A percentile compares a stretch with the other conserved stretches of the same genome.
Evolutionary conservation across 2,797 vertebrate species (phyloP).

Genomic region (Rhabdomys pumilio): DNA sequence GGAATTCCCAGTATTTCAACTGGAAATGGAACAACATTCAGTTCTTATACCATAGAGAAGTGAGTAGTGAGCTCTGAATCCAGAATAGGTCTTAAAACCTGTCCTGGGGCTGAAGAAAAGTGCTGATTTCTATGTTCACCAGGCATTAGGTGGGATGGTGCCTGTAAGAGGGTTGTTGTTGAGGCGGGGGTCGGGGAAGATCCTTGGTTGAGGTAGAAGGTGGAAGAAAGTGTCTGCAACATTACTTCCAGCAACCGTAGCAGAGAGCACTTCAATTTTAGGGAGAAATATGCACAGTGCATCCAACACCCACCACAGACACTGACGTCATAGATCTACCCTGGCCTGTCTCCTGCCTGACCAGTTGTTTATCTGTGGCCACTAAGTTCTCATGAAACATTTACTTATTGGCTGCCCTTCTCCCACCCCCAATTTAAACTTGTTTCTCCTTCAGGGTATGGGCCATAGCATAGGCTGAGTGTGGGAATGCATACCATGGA

Average conservation of each 20-base stretch:
- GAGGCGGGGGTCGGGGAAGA: fast-evolving
- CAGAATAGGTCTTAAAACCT: neutral
- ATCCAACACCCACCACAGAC: neutral
- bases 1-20: neutral
- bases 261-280: neutral
- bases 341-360: slow-evolving; percentile 44
- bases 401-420: slow-evolving; percentile 47
- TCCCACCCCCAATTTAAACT: neutral
- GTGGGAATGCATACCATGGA: neutral
- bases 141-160: neutral
- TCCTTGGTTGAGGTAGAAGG: too few species aligned
- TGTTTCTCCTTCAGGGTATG: slow-evolving; percentile 8
- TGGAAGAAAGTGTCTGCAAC: neutral
- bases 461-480: neutral
- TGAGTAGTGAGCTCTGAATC: neutral
- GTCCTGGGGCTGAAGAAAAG: neutral
- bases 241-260: neutral
- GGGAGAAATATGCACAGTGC: neutral
- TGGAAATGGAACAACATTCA: neutral
- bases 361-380: slow-evolving; percentile 50
- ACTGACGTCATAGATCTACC: neutral
- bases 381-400: slow-evolving; percentile 46
- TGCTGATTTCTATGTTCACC: fast-evolving
- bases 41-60: neutral
- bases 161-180: neutral